Conservation (phyloP, 2,888 invertebrate genomes). For the Lampropteryx suffumata region DNA sequence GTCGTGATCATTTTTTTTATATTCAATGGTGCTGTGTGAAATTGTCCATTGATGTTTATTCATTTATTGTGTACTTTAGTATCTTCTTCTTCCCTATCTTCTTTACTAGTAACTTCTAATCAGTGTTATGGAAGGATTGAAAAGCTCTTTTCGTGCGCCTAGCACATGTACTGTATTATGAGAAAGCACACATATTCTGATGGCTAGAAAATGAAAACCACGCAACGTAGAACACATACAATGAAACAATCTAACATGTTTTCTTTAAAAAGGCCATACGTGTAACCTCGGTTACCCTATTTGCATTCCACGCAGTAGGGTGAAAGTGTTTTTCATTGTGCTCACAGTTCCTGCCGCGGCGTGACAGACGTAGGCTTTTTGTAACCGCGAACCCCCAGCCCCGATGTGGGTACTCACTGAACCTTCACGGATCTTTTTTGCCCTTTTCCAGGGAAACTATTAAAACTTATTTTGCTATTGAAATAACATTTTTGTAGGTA, state of each 20-base stretch:
- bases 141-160: too few species aligned
- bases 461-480: slow-evolving; percentile 20
- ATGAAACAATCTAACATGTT: background rate
- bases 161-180: too few species aligned
- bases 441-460: slow-evolving; percentile 39
- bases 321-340: slow-evolving; percentile 77
- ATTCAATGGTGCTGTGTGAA: too few species aligned
- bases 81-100: too few species aligned
- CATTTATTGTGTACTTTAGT: too few species aligned
- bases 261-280: slow-evolving; percentile 6
- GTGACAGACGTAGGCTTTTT: slow-evolving; percentile 63
- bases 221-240: too few species aligned
- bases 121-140: too few species aligned
- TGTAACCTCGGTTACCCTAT: slow-evolving; percentile 48
- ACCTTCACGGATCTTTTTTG: slow-evolving; percentile 32
- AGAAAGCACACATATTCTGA: too few species aligned
- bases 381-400: slow-evolving; percentile 38
- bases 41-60: too few species aligned
- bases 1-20: too few species aligned
- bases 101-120: too few species aligned
- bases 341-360: slow-evolving; percentile 46
- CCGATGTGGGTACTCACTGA: slow-evolving; percentile 30
- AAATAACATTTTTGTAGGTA: slow-evolving; percentile 21
- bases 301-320: slow-evolving; percentile 65
- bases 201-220: too few species aligned